Evolutionary conservation across 2,888 invertebrate genomes (phyloP), one percentile per base, ranked within the genome.

Genomic region (Microplitis deprimator): DNA sequence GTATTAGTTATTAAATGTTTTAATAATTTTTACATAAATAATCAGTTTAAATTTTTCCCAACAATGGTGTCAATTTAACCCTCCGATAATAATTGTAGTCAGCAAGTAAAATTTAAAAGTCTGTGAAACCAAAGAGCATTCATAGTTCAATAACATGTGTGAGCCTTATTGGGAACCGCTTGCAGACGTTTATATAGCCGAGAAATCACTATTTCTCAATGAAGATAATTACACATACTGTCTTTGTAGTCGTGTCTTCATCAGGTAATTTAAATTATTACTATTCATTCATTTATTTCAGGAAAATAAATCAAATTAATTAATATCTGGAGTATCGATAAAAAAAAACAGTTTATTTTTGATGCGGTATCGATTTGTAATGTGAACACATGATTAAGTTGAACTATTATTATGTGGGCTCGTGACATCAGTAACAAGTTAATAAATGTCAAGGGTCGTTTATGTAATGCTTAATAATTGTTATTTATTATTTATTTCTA

Each of bases 221-320:
- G 90, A 91, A 80, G 91, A 92, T 69, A 92, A 92, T 84, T 92
- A 92, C 85, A 91, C 93, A 83, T 93, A 93, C 86, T 94, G 94
- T 89, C 91, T 94, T 80, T 94, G 94, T 89, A 94, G 93, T 89
- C 91, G 95, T 89, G 93, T 93, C 80, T 93, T 93, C 85, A 91
- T 94, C 85, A 92, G 93, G 94, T 94, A 91, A 90, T 90, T 89
- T 70, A 4, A 17, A n/a, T 50, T 16, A 16, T 6, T 17, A 38
- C 60, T 68, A 59, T 69, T 64, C n/a, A 61, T 60, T 40, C 10
- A 68, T 65, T 50, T 17, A 29, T 29, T 29, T 29, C 29, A 29
- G 29, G 3, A 4, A 29, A 29, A 29, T 3, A 29, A 20, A 69
- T 50, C 8, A 38, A 69, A 7, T 39, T 2, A 10, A 40, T 16